These are phyloP conservation scores for Idaea aversata DNA, from an alignment of 2,888 invertebrate species.

Conservation along the genomic window DNA sequence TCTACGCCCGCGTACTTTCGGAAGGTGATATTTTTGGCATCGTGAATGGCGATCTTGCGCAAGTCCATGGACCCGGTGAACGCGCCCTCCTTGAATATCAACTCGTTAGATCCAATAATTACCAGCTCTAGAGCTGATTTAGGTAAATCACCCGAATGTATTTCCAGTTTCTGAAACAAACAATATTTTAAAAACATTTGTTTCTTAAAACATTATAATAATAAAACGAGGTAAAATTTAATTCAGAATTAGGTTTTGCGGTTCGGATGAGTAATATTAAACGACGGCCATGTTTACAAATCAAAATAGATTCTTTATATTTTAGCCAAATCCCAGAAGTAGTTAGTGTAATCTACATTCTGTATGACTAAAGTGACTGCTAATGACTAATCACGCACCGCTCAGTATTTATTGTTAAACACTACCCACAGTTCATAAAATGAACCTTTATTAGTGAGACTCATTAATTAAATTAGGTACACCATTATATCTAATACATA, in stretches of 20 bases:
- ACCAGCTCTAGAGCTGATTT: conserved; percentile 79
- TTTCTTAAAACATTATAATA: neutral
- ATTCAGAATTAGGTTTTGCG: too few species aligned
- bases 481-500: too few species aligned
- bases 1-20: conserved; percentile 82
- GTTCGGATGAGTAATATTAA: too few species aligned
- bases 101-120: conserved; percentile 76
- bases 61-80: conserved; percentile 79
- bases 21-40: conserved; percentile 75
- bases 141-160: conserved; percentile 78
- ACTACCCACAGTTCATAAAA: neutral
- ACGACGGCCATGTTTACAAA: neutral
- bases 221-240: too few species aligned
- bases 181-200: neutral
- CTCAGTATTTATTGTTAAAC: neutral
- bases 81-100: conserved; percentile 79
- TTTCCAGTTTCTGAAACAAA: conserved; percentile 63
- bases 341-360: neutral
- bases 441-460: too few species aligned
- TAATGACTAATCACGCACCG: neutral
- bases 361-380: neutral
- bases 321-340: neutral
- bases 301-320: neutral
- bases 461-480: too few species aligned
- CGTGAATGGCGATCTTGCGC: conserved; percentile 76